A percentile compares a stretch with the other conserved stretches of the same genome.
phyloP scores from a whole-genome alignment of 2,888 invertebrate genomes.

The Acrobasis consociella region DNA sequence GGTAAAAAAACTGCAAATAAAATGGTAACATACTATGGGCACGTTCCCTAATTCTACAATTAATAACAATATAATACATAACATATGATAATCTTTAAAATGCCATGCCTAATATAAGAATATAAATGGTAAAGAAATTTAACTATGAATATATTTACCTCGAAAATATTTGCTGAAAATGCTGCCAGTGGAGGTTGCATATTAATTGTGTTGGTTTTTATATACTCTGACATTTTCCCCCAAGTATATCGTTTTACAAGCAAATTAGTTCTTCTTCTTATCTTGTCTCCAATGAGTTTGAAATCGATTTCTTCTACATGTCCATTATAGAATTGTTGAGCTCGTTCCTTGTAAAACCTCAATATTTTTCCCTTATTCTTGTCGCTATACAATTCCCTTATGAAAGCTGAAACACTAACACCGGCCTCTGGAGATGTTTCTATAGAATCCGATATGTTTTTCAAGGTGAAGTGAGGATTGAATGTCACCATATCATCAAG shows the following conservation, averaged over 20 bases:
- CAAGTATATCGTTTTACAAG: slow-evolving; percentile 90
- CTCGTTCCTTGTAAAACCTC: slow-evolving; percentile 94
- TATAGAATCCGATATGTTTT: slow-evolving; percentile 92
- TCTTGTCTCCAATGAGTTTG: slow-evolving; percentile 90
- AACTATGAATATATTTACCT: slow-evolving; percentile 71
- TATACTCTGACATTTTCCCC: slow-evolving; percentile 89
- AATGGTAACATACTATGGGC: no score
- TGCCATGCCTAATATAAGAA: background rate
- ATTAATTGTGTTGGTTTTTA: slow-evolving; percentile 87
- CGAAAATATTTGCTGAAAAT: slow-evolving; percentile 91
- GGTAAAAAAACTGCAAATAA: no score
- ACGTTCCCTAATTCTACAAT: no score
- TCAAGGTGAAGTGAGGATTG: slow-evolving; percentile 93
- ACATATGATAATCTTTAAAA: no score
- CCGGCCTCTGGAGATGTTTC: slow-evolving; percentile 86
- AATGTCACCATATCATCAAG: slow-evolving; percentile 95
- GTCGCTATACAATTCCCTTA: slow-evolving; percentile 92
- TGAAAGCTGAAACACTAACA: slow-evolving; percentile 90
- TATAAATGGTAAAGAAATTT: slow-evolving; percentile 3
- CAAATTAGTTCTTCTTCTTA: slow-evolving; percentile 91
- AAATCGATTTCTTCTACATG: slow-evolving; percentile 93
- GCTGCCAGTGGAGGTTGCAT: slow-evolving; percentile 91
- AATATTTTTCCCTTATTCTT: slow-evolving; percentile 90
- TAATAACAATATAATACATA: no score
- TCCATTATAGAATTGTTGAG: slow-evolving; percentile 93